Evolutionary conservation across 2,797 vertebrate genomes (phyloP).

Genomic region (Hippopotamyrus pictus): DNA sequence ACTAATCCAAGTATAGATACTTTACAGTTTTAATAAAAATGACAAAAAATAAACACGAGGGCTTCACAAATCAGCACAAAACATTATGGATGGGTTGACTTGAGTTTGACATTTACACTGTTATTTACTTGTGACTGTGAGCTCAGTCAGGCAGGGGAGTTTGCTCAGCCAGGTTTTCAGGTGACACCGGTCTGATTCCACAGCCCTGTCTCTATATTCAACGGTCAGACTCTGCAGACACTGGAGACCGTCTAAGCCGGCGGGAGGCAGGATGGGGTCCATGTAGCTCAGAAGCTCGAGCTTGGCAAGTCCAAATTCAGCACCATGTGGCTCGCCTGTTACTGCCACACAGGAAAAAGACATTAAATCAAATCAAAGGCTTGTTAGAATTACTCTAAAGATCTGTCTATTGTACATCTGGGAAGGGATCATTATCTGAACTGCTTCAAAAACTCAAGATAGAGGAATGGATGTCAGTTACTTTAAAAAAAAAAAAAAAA

Average conservation of each 20-base stretch:
- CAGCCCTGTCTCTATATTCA: constrained; percentile 25
- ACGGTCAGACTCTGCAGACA: constrained; percentile 35
- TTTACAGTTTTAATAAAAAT: neutral
- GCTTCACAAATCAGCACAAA: neutral
- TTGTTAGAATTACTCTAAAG: neutral
- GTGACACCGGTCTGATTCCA: neutral
- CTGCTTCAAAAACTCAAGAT: neutral
- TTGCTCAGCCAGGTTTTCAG: constrained; percentile 35
- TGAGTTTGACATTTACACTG: neutral
- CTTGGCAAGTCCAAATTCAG: constrained; percentile 28
- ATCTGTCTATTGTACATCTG: neutral
- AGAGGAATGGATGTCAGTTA: neutral
- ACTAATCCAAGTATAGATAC: neutral
- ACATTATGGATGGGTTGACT: neutral
- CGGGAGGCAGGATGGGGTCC: constrained; percentile 39
- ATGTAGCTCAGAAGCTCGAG: constrained; percentile 44
- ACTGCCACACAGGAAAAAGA: neutral
- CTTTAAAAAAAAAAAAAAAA: neutral
- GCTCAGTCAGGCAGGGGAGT: constrained; percentile 37
- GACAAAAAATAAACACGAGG: neutral
- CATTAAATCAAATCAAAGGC: neutral
- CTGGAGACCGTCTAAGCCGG: constrained; percentile 33
- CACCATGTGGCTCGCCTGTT: neutral
- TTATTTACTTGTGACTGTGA: constrained; percentile 37
- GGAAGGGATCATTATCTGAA: neutral